Base-by-base conservation (phyloP, 1,140 invertebrate genomes). In the Tetramorium parvispinum region DNA sequence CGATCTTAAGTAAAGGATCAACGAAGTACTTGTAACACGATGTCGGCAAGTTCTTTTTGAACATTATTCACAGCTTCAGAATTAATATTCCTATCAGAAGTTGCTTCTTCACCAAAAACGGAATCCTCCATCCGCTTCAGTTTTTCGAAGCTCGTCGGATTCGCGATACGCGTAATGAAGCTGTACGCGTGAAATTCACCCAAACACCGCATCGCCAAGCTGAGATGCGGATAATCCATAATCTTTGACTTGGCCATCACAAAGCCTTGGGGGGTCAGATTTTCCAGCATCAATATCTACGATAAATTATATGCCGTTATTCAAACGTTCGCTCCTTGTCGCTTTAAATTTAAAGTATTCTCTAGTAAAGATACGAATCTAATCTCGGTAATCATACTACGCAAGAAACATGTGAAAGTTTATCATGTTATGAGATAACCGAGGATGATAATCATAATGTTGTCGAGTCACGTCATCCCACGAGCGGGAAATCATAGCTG, bases 101-200 rank as follows among this genome's bases (percentile, higher is more conserved):
- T 32, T 32, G 32, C 32, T 32, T 32, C 32, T 32, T 32, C 32
- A 32, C 32, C 32, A 32, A 32, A 32, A 32, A 32, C 3, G 32
- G 32, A 86, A 46, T 92, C 91, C 5, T 89, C 11, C 4, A 91
- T 87, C 0, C 10, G n/a, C 40, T 85, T 66, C 5, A 93, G 37
- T 85, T 86, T 85, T 24, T 91, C 68, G 46, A 92, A 93, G 49
- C 65, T 37, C 37, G 91, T 89, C 21, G 91, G 91, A n/a, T 92
- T 87, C 43, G 92, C 89, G 32, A 90, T 55, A 63, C 93, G 93
- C 53, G 94, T 83, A 0, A 94, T 95, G 65, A 95, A 89, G 37
- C 91, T 88, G 0, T 94, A 90, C 7, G 93, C 95, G 85, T 96
- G 95, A 66, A 95, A 95, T 75, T 90, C 91, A 3, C 93, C 95